These are phyloP conservation scores for Drosophila ambigua DNA, from an alignment of 1,140 invertebrate genomes.

Conservation along the genomic window DNA sequence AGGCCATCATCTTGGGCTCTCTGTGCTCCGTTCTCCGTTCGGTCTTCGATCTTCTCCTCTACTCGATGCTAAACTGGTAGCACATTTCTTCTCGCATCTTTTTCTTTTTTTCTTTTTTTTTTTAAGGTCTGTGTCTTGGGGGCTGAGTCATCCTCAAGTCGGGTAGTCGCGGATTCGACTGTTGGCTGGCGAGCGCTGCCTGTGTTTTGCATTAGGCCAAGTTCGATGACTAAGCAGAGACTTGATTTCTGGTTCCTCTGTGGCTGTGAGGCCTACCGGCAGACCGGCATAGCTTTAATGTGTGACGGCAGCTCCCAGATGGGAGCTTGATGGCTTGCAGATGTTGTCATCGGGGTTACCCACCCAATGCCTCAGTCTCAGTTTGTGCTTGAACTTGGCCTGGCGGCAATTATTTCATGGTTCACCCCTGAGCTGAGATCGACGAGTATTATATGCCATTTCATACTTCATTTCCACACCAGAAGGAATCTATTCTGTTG, in stretches of 20 bases:
- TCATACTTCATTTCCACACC: background rate
- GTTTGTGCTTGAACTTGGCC: constrained; percentile 30
- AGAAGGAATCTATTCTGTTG: background rate
- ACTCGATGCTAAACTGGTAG: constrained; percentile 68
- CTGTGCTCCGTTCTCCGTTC: constrained; percentile 2
- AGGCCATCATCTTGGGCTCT: constrained; percentile 26
- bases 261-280: constrained; percentile 51
- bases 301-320: constrained; percentile 57
- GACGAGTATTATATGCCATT: background rate
- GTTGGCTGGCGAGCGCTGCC: constrained; percentile 18
- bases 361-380: constrained; percentile 1
- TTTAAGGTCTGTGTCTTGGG: constrained; percentile 33
- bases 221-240: constrained; percentile 78
- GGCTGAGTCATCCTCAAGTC: constrained; percentile 71
- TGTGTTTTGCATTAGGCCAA: constrained; percentile 76
- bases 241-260: constrained; percentile 48
- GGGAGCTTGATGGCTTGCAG: constrained; percentile 44
- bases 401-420: constrained; percentile 10
- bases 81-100: constrained; percentile 52
- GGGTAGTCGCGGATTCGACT: constrained; percentile 3
- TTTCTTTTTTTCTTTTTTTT: constrained; percentile 25
- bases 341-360: constrained; percentile 25
- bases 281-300: constrained; percentile 74
- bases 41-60: constrained; percentile 22
- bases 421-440: background rate